A percentile compares a stretch with the other conserved stretches of the same genome.
These are phyloP conservation scores for Semaprochilodus insignis DNA, from an alignment of 2,797 vertebrate genomes.

Conservation along the genomic window DNA sequence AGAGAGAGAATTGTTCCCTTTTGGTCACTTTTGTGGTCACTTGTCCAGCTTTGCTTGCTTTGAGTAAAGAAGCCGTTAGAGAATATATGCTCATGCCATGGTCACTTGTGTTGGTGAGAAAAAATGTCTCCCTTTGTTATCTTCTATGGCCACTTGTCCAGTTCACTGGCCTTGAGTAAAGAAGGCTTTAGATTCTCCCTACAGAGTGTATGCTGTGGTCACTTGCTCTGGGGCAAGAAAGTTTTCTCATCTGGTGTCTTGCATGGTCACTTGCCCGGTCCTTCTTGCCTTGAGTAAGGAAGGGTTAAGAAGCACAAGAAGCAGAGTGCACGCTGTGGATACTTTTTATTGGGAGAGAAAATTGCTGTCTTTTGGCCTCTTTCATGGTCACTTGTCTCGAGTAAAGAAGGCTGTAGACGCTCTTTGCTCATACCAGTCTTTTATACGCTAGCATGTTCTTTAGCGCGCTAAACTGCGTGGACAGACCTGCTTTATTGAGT, in stretches of 20 bases:
- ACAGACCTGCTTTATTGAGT: conserved; percentile 1
- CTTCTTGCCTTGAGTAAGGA: no score
- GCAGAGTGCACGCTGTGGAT: no score
- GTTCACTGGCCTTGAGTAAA: neutral
- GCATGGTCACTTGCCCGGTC: no score
- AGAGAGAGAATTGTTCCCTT: neutral
- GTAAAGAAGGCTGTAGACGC: neutral
- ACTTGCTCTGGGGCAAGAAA: no score
- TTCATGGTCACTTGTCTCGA: neutral
- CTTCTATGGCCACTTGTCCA: neutral
- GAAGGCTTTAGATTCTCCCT: neutral
- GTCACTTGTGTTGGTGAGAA: neutral
- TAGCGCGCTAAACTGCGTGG: neutral
- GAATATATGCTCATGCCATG: neutral
- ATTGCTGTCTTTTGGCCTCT: no score
- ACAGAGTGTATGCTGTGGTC: no score
- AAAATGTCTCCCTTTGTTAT: neutral
- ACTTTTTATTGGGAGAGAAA: no score
- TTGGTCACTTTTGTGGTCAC: neutral
- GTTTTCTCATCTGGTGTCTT: no score
- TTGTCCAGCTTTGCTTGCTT: neutral
- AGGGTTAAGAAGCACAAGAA: no score
- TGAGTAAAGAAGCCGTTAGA: neutral
- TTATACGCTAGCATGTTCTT: neutral
- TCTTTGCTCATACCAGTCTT: no score